Percentiles rank a stretch among this genome's conserved stretches.
Conservation (phyloP, 2,113 vertebrate genomes). For the Illadopsis cleaveri region DNA sequence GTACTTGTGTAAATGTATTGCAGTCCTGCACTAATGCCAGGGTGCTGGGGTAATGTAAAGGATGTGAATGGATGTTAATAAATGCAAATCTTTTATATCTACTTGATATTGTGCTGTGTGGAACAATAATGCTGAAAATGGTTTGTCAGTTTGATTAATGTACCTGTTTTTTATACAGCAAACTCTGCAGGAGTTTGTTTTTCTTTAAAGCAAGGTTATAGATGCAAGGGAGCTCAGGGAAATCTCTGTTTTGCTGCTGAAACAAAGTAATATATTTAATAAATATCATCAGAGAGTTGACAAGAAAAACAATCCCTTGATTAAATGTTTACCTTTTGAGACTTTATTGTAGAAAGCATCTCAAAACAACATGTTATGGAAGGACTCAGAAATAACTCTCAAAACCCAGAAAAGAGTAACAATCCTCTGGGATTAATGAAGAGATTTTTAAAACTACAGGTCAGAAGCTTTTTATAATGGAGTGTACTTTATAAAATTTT, state of each 20-base stretch:
- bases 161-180: background rate
- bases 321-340: background rate
- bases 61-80: background rate
- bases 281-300: background rate
- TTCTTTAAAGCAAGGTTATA: background rate
- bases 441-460: background rate
- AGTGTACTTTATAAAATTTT: background rate
- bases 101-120: background rate
- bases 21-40: background rate
- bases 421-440: background rate
- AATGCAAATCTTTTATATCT: background rate
- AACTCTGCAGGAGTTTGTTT: background rate
- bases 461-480: background rate
- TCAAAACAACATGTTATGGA: background rate
- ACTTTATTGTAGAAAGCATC: background rate
- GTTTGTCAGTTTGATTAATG: background rate
- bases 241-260: background rate
- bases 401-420: background rate
- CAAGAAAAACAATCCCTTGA: background rate
- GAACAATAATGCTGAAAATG: background rate
- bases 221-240: background rate
- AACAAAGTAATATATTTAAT: background rate
- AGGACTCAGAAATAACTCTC: background rate
- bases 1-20: background rate
- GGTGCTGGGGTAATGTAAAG: background rate